Base-by-base conservation (phyloP, 2,888 invertebrate genomes). In the Ophion ventricosus region DNA sequence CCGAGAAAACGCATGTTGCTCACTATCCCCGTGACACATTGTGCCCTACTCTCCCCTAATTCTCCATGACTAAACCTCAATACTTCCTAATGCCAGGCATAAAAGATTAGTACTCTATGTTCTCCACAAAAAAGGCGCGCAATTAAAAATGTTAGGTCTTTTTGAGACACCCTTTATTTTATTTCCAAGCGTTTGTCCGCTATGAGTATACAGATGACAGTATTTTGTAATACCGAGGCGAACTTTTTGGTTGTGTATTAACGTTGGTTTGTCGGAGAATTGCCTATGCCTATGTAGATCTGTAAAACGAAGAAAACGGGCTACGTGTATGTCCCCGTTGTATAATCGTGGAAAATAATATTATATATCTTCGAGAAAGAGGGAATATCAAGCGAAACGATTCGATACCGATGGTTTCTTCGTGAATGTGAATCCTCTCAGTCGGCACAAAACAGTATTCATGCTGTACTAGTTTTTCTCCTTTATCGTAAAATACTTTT, bases 401-500 rank as follows among this genome's bases (percentile, higher is more conserved):
- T 83, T 80, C 79, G 77, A 74, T 83, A 78, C 61, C 61, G 66
- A 76, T 63, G 72, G 79, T 72, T 75, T 54, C 80, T 80, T 57
- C 67, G 67, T 59, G n/a, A n/a, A 64, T 26, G 61, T 54, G 56
- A 63, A 82, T 77, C 77, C 81, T 72, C 56, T 29, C 40, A 59
- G 40, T 61, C 63, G 40, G 63, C 63, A 82, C 82, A 81, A 80
- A 82, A 82, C 82, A 67, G 78, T 82, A 76, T 84, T 84, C 84
- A 82, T 73, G 29, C 73, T 56, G 57, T 66, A 35, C 64, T 49
- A 57, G 83, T 74, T 75, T 78, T 78, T 80, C 78, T 77, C 35
- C 80, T 82, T 85, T 83, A 83, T 85, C 85, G 83, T 56, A 73
- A 77, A 80, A 85, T 85, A 80, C 83, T 75, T 81, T 85, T 83